phyloP scores from a whole-genome alignment of 2,888 invertebrate species.

The Drosophila incognita region DNA sequence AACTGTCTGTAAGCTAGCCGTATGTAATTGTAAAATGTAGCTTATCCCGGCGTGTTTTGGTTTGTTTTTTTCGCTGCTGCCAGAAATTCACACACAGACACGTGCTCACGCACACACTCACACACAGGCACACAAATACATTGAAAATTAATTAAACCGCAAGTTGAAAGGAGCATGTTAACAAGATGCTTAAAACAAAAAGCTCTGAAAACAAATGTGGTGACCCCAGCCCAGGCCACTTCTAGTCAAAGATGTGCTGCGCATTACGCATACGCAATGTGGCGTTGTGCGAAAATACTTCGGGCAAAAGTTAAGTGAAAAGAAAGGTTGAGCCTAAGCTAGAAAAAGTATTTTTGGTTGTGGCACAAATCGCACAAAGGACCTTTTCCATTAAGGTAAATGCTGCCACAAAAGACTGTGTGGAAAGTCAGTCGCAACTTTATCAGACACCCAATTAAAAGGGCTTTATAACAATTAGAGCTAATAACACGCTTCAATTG shows the following conservation, averaged over 20 bases:
- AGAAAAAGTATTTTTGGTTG: constrained; percentile 13
- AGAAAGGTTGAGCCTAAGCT: constrained; percentile 49
- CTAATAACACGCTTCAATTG: constrained; percentile 79
- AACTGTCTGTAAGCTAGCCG: background rate
- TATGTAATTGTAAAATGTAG: background rate
- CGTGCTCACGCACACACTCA: background rate
- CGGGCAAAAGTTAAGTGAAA: constrained; percentile 55
- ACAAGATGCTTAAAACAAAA: constrained; percentile 69
- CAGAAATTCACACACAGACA: background rate
- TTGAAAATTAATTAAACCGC: constrained; percentile 76
- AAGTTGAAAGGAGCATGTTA: constrained; percentile 64
- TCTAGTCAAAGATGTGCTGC: constrained; percentile 24
- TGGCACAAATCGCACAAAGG: constrained; percentile 43
- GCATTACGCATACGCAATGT: constrained; percentile 69
- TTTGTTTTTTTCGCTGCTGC: background rate
- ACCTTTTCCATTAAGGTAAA: constrained; percentile 74
- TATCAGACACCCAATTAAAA: constrained; percentile 79
- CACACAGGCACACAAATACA: constrained; percentile 42
- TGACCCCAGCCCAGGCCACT: constrained; percentile 2
- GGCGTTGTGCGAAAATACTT: constrained; percentile 68
- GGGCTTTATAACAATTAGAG: constrained; percentile 79
- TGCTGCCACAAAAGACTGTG: constrained; percentile 17
- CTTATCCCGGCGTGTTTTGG: background rate
- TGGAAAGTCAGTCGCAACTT: constrained; percentile 50
- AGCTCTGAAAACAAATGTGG: constrained; percentile 50